Percentiles rank a stretch among this genome's conserved stretches.
Evolutionary conservation across 2,113 vertebrate species (phyloP).

Genomic region (Ageneiosus marmoratus): DNA sequence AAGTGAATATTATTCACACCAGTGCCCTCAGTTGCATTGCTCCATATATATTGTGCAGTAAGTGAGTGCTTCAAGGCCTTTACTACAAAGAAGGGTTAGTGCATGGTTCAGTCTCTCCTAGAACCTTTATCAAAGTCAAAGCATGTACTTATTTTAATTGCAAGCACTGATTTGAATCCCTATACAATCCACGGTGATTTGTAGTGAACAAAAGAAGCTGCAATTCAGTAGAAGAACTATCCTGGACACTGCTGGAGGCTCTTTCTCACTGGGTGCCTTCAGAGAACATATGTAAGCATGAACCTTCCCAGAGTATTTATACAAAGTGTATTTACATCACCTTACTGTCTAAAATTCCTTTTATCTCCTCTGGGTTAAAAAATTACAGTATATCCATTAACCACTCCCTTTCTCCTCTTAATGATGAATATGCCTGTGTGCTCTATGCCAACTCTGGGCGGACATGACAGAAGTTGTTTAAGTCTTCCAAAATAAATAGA

Average conservation of each 20-base stretch:
- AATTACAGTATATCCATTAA: slow-evolving; percentile 63
- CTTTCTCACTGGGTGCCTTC: background rate
- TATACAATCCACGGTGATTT: background rate
- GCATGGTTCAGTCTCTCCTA: slow-evolving; percentile 13
- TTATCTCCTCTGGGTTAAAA: slow-evolving; percentile 61
- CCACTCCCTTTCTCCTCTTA: slow-evolving; percentile 64
- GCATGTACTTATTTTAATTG: background rate
- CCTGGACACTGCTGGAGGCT: slow-evolving; percentile 24
- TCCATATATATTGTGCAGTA: slow-evolving; percentile 63
- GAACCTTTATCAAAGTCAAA: slow-evolving; percentile 18
- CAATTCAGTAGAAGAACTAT: background rate
- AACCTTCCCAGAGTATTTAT: slow-evolving; percentile 62
- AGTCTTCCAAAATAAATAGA: slow-evolving; percentile 80
- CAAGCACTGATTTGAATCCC: background rate
- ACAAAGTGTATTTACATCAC: slow-evolving; percentile 67
- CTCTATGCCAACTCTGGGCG: slow-evolving; percentile 70
- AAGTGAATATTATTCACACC: slow-evolving; percentile 62
- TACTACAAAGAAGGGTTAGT: slow-evolving; percentile 23
- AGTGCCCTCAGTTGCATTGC: slow-evolving; percentile 56
- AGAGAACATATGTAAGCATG: slow-evolving; percentile 34
- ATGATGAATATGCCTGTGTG: slow-evolving; percentile 75
- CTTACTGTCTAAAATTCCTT: slow-evolving; percentile 67
- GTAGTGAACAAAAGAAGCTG: background rate
- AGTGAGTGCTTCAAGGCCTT: slow-evolving; percentile 35
- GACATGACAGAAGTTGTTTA: slow-evolving; percentile 81